Evolutionary conservation across 23 tunicate genomes (phyloP), one percentile per base, ranked within the genome.

Genomic region (Ciona savignyi): DNA sequence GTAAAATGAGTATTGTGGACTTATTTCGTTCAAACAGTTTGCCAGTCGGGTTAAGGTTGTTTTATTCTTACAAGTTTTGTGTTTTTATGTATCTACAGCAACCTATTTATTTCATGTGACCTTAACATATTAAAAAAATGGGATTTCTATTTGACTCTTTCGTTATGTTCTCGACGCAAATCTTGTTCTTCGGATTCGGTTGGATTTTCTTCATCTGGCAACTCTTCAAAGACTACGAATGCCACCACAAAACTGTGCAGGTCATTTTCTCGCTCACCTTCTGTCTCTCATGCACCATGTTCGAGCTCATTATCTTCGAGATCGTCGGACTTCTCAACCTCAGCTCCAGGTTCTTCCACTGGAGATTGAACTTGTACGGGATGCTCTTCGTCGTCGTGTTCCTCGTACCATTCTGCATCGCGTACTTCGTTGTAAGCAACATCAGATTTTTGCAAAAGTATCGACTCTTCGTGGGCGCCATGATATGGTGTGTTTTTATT

Each of bases 181-280:
- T 85, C 22, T 64, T 79, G 23, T 90, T 90, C 60, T 95, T 95
- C 68, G 84, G 78, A 22, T 89, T 95, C 77, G 99, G 99, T 21
- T 95, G 99, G 99, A 68, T 95, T 26, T 95, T 88, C 67, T 95
- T 95, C 71, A 82, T 95, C 4, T 90, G 84, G 84, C 90, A 95
- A 33, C 70, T 95, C 23, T 95, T 95, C 78, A 84, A 84, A 84
- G 90, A 95, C 62, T 95, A 95, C 69, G 99, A 95, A 80, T 95
- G 99, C 27, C 99, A 95, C 51, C 96, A 95, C 63, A 74, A 80
- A 34, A 73, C 88, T 23, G 99, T 90, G 29, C 99, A 95, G 35
- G 83, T 88, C 20, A 88, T 89, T n/a, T 95, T 95, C 66, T 78
- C 99, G 21, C 67, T 94, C 4, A 85, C 95, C 68, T 95, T 95